phyloP scores from a whole-genome alignment of 2,113 vertebrate species.

The Petaurus breviceps region DNA sequence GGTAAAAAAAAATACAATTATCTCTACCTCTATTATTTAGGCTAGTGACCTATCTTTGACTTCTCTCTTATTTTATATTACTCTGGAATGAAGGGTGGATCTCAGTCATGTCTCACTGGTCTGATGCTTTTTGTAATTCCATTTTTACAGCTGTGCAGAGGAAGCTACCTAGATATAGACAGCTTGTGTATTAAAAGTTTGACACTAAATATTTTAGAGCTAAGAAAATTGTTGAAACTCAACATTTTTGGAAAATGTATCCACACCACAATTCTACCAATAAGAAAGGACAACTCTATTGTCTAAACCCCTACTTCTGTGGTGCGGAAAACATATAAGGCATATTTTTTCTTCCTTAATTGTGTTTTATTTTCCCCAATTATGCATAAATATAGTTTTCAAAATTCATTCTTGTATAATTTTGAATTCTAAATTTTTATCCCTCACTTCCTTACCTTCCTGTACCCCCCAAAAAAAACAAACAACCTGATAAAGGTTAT shows the following conservation, averaged over 20 bases:
- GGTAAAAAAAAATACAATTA: background rate
- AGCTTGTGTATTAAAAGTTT: background rate
- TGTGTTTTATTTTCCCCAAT: too few relatives aligned
- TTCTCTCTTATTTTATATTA: background rate
- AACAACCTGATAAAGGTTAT: too few relatives aligned
- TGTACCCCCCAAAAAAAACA: too few relatives aligned
- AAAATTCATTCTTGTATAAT: too few relatives aligned
- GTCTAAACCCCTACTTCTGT: background rate
- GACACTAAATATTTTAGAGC: background rate
- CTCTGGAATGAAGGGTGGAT: background rate
- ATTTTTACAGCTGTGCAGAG: background rate
- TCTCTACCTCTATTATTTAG: background rate
- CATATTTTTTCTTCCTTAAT: background rate
- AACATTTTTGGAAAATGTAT: background rate
- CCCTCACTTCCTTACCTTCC: too few relatives aligned
- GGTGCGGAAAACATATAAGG: background rate
- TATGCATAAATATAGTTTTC: too few relatives aligned
- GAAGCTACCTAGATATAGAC: background rate
- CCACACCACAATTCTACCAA: background rate
- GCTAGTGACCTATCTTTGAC: background rate
- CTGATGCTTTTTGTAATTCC: background rate
- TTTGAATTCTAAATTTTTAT: too few relatives aligned
- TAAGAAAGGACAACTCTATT: background rate
- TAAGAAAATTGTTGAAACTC: background rate
- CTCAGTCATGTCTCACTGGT: background rate